These are phyloP conservation scores for Rhinopomastus cyanomelas DNA, from an alignment of 2,113 vertebrate genomes.

Conservation along the genomic window DNA sequence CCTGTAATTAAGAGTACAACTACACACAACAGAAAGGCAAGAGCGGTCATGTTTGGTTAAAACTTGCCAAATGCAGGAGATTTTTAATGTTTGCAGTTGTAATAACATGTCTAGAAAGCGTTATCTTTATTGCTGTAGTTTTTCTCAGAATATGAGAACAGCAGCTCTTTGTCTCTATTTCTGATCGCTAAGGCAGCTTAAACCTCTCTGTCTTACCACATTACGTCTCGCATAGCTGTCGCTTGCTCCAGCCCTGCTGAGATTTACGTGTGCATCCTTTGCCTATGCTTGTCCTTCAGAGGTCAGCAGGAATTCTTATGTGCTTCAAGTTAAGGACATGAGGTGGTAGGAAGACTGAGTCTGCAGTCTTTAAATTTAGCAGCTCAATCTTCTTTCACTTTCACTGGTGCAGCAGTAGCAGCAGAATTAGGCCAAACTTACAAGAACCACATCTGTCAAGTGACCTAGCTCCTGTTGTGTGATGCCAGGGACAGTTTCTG, in stretches of 20 bases:
- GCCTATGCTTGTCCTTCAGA: background rate
- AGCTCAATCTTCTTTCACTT: constrained; percentile 35
- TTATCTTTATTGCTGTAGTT: background rate
- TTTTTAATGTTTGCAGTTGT: background rate
- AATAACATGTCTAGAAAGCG: background rate
- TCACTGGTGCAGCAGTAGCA: background rate
- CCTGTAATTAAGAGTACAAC: constrained; percentile 34
- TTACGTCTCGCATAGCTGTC: background rate
- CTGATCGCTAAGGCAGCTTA: background rate
- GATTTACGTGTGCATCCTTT: background rate
- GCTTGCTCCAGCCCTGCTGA: background rate
- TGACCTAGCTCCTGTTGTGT: background rate
- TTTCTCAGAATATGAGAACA: background rate
- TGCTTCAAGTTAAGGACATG: background rate
- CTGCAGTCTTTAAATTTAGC: constrained; percentile 20
- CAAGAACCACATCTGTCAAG: background rate
- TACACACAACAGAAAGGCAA: background rate
- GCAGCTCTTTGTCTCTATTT: background rate
- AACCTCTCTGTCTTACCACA: background rate
- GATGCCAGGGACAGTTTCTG: background rate
- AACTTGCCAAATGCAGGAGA: background rate
- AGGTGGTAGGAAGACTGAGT: background rate
- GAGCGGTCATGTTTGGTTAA: background rate
- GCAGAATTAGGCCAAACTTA: constrained; percentile 4
- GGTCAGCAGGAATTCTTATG: background rate